phyloP scores from a whole-genome alignment of 2,113 vertebrate species.

The Alexandromys fortis region DNA sequence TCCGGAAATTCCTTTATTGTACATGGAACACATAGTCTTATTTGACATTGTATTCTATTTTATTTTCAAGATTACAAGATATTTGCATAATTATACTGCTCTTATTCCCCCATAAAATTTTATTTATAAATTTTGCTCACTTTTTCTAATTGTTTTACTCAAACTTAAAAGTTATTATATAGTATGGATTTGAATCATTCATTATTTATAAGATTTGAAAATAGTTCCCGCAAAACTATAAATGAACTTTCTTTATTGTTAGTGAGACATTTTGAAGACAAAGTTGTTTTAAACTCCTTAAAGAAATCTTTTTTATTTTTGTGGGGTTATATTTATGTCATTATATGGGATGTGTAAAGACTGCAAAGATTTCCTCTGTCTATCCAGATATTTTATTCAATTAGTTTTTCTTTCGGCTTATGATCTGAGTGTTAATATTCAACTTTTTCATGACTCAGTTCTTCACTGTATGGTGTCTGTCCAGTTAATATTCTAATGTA shows the following conservation, averaged over 20 bases:
- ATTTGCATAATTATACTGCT: neutral
- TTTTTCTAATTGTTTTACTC: neutral
- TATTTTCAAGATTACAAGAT: neutral
- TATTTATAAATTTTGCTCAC: neutral
- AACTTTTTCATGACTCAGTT: neutral
- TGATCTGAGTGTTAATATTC: neutral
- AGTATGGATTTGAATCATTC: neutral
- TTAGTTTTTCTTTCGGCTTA: neutral
- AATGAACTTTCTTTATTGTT: neutral
- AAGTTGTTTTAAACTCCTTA: neutral
- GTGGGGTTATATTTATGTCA: neutral
- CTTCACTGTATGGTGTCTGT: neutral
- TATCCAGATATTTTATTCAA: neutral
- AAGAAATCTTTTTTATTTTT: neutral
- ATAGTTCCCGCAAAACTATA: neutral
- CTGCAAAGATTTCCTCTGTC: neutral
- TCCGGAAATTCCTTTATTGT: too few species aligned
- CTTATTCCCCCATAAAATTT: neutral
- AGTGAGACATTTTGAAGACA: neutral
- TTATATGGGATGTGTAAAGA: too few species aligned
- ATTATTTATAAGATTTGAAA: neutral
- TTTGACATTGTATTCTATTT: neutral
- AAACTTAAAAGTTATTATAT: neutral
- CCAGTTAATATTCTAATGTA: neutral
- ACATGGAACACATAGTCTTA: neutral